Evolutionary conservation across 2,797 vertebrate species (phyloP).

Genomic region (Sebastes kiyomatsui): DNA sequence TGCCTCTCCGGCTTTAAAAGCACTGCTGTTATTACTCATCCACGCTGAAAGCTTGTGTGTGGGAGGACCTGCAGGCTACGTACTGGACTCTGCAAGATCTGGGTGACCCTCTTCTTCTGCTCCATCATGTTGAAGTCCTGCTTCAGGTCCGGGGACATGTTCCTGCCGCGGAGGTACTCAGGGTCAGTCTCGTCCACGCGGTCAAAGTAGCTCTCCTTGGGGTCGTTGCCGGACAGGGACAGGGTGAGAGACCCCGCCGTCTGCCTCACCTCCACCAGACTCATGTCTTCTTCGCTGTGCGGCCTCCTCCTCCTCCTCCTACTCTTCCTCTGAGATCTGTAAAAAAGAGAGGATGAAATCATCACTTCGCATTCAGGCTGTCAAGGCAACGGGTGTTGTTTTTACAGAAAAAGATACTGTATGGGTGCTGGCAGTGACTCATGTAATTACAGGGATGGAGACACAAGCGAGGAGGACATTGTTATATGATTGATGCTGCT

Average conservation of each 20-base stretch:
- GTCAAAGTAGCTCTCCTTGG: constrained; percentile 90
- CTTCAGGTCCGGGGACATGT: constrained; percentile 92
- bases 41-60: constrained; percentile 49
- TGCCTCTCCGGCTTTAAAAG: constrained; percentile 41
- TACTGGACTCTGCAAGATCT: constrained; percentile 96
- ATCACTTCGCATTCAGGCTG: constrained; percentile 45
- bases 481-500: constrained; percentile 47
- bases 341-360: constrained; percentile 11
- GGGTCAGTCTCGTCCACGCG: constrained; percentile 88
- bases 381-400: constrained; percentile 57
- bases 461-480: constrained; percentile 51
- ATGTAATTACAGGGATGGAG: constrained; percentile 71
- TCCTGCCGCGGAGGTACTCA: constrained; percentile 86
- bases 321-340: constrained; percentile 40
- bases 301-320: constrained; percentile 4
- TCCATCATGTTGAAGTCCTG: constrained; percentile 99
- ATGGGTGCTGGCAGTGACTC: constrained; percentile 64
- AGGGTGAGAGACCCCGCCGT: constrained; percentile 82
- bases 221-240: constrained; percentile 85
- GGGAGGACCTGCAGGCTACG: constrained; percentile 56
- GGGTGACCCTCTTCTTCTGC: constrained; percentile 95
- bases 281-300: constrained; percentile 60
- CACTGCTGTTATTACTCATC: constrained; percentile 44
- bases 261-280: constrained; percentile 77
- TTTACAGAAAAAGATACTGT: constrained; percentile 31